Base-by-base conservation (phyloP, 2,113 vertebrate genomes). In the Halichoeres trimaculatus region DNA sequence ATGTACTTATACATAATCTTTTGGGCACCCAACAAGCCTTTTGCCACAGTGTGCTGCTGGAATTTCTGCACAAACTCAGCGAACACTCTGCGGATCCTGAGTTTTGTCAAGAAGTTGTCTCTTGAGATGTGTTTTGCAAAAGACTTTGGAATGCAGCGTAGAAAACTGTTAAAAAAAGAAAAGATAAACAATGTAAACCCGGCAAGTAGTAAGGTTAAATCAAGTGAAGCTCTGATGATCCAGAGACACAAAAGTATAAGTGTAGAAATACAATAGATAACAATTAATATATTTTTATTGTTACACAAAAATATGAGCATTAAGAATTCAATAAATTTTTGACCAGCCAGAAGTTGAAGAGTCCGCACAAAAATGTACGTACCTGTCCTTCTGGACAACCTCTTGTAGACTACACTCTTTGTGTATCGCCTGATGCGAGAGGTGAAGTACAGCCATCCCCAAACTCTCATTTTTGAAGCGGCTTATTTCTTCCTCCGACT, bases 391-490 rank as follows among this genome's bases (percentile, higher is more conserved):
- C 48, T 91, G 89, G 10, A 96, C 94, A 83, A 95, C 95, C 0
- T 96, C 95, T 76, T 96, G 91, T 30, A 98, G 89, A 19, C 94
- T 94, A 4, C 93, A 11, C 1, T 87, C 88, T 0, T 74, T 94
- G 6, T 63, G 65, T 20, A 98, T 58, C 11, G 97, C 94, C 0
- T 94, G 87, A 72, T 98, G 95, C 0, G 94, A 96, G 0, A 99
- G 94, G 43, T 98, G 96, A 1, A 98, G 94, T 19, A 98, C 95
- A 0, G 97, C 97, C 97, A 99, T 96, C 6, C 97, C 97, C 78
- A 99, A 43, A 45, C 97, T 96, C 62, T 99, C 97, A 0, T 96
- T 97, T 89, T 97, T 96, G 74, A 97, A 97, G 50, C 87, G 86
- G 81, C 92, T 94, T 1, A 93, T 65, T 47, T 96, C 95, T n/a